phyloP scores from a whole-genome alignment of 2,113 vertebrate species.

The Odocoileus hemionus region DNA sequence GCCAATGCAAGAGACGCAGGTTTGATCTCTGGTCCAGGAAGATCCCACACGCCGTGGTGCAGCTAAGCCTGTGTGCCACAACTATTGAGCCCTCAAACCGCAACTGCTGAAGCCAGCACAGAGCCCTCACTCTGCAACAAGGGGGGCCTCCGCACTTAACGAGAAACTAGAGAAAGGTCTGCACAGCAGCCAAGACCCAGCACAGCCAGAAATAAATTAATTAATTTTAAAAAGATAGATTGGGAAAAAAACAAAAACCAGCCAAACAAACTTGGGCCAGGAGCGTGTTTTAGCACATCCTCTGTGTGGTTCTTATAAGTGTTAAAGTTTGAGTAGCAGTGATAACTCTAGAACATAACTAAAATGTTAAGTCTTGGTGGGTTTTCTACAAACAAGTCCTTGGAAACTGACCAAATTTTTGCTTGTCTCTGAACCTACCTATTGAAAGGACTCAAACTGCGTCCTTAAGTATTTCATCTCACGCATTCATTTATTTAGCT shows the following conservation, averaged over 20 bases:
- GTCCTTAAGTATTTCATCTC: neutral
- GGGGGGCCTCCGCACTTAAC: neutral
- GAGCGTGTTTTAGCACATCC: neutral
- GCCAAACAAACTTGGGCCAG: neutral
- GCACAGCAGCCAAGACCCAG: accelerated
- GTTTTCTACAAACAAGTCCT: neutral
- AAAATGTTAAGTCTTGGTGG: too few species aligned
- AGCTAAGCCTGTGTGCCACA: neutral
- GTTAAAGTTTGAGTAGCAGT: neutral
- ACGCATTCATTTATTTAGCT: neutral
- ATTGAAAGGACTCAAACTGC: neutral
- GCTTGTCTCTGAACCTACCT: neutral
- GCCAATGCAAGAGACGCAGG: neutral
- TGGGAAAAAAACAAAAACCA: neutral
- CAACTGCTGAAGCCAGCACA: neutral
- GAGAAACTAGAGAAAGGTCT: neutral
- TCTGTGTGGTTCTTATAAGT: neutral
- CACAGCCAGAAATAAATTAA: neutral
- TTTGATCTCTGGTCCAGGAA: neutral
- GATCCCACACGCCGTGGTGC: neutral
- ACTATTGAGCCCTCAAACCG: neutral
- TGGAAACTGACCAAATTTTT: neutral
- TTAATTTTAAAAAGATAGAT: neutral
- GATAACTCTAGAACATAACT: neutral
- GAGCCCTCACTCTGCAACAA: neutral